These are phyloP conservation scores for Sinocyclocheilus maitianheensis DNA, from an alignment of 2,113 vertebrate genomes.

Conservation along the genomic window DNA sequence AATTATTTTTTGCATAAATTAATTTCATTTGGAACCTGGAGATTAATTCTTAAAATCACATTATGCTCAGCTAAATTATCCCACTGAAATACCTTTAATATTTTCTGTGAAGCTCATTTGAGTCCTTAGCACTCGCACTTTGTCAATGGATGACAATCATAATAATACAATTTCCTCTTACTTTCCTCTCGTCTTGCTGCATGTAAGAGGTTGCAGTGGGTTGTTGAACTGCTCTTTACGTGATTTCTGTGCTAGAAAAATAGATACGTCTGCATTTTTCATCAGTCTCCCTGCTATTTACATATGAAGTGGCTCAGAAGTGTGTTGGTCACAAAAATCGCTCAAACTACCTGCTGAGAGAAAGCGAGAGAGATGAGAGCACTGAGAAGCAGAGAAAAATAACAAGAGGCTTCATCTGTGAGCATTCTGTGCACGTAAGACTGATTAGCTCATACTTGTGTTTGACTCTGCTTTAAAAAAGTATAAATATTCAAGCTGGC, in stretches of 20 bases:
- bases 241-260: slow-evolving; percentile 3
- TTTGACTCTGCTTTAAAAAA: slow-evolving; percentile 24
- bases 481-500: neutral
- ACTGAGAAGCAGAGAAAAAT: slow-evolving; percentile 6
- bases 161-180: neutral
- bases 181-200: neutral
- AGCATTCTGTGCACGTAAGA: neutral
- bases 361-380: slow-evolving; percentile 3
- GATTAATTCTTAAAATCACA: slow-evolving; percentile 12
- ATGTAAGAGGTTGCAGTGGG: neutral
- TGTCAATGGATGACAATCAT: neutral
- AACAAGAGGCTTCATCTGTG: slow-evolving; percentile 21
- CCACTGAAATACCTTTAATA: neutral
- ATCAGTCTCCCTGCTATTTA: slow-evolving; percentile 1
- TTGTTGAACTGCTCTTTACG: neutral
- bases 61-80: neutral
- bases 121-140: neutral
- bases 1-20: neutral
- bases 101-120: neutral
- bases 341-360: slow-evolving; percentile 29
- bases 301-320: slow-evolving; percentile 26
- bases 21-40: neutral
- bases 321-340: slow-evolving; percentile 3
- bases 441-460: slow-evolving; percentile 37
- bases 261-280: neutral